Evolutionary conservation across 2,888 invertebrate genomes (phyloP).

Genomic region (Pyrrhosoma nymphula): DNA sequence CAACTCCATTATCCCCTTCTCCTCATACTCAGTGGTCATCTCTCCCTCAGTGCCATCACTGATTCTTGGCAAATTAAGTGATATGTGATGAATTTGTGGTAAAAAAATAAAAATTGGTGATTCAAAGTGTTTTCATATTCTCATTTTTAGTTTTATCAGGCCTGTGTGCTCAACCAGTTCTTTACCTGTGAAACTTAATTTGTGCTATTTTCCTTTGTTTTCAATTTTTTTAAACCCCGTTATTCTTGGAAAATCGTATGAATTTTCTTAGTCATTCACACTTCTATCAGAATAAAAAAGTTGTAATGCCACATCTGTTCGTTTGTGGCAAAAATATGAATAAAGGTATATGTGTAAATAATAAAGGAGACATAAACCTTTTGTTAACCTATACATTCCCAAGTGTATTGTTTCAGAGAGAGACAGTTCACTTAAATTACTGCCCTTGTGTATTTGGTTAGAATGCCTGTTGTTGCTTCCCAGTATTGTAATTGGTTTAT

Average conservation of each 20-base stretch:
- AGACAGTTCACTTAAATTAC: slow-evolving; percentile 52
- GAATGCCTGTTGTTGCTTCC: slow-evolving; percentile 52
- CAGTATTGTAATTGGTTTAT: slow-evolving; percentile 56
- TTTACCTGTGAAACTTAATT: slow-evolving; percentile 34
- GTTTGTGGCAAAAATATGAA: slow-evolving; percentile 39
- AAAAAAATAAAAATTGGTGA: slow-evolving; percentile 62
- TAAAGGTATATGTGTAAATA: slow-evolving; percentile 55
- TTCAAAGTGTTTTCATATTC: slow-evolving; percentile 64
- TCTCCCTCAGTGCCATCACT: slow-evolving; percentile 60
- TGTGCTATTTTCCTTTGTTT: slow-evolving; percentile 36
- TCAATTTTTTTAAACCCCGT: slow-evolving; percentile 10
- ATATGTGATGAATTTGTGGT: slow-evolving; percentile 59
- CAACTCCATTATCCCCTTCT: slow-evolving; percentile 54
- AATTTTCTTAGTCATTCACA: background rate
- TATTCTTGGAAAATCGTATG: slow-evolving; percentile 42
- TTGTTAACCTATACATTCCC: slow-evolving; percentile 66
- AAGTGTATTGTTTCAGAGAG: slow-evolving; percentile 59
- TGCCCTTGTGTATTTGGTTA: slow-evolving; percentile 63
- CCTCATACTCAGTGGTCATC: slow-evolving; percentile 61
- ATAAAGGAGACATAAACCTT: slow-evolving; percentile 48
- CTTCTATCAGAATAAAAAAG: slow-evolving; percentile 45
- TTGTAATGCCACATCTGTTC: slow-evolving; percentile 34
- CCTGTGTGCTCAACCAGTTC: slow-evolving; percentile 50
- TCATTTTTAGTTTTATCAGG: slow-evolving; percentile 57
- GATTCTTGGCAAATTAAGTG: slow-evolving; percentile 54